Evolutionary conservation across 2,797 vertebrate species (phyloP), one percentile per base, ranked within the genome.

Genomic region (Bradypodion pumilum): DNA sequence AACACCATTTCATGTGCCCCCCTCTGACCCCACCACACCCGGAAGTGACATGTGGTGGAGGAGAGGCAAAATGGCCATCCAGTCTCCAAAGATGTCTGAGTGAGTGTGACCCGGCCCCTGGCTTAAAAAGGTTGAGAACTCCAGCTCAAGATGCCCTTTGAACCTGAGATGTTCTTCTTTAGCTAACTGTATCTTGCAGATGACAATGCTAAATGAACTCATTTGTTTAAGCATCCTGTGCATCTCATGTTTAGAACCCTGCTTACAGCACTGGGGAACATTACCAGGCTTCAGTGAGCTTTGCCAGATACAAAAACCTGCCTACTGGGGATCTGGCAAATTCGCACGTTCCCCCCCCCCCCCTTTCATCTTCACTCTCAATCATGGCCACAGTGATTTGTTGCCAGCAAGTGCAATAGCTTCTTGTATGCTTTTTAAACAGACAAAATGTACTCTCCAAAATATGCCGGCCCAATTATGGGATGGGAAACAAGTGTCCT

Each of bases 371-470:
- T 46, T 59, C 75, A n/a, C 74, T 25, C 63, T 60, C 81, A 72
- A 86, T 84, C 63, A 77, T 8, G 70, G 81, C 82, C 74, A 37
- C 23, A 15, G 59, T 81, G 83, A 88, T 77, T 79, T 1, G 77
- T 15, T 88, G 89, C 85, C 81, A 78, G 44, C 40, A 13, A 37
- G 69, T 81, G 87, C 81, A 87, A 90, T 91, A 88, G 83, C 66
- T 75, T 82, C 89, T 81, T 88, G n/a, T 27, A 19, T 74, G 29
- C 1, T 0, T 23, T n/a, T 85, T 74, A 81, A 79, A 78, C 84
- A 85, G 63, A 74, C 89, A 91, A 89, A 79, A 88, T 27, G 78
- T 74, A 76, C 86, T 78, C 16, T 63, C 59, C 40, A 60, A 60
- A 0, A 59, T 29, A 8, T 44, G 49, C 25, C 44, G 80, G 84